A percentile compares a stretch with the other conserved stretches of the same genome.
Evolutionary conservation across 2,113 vertebrate species (phyloP).

Genomic region (Pseudorhombus dupliciocellatus): DNA sequence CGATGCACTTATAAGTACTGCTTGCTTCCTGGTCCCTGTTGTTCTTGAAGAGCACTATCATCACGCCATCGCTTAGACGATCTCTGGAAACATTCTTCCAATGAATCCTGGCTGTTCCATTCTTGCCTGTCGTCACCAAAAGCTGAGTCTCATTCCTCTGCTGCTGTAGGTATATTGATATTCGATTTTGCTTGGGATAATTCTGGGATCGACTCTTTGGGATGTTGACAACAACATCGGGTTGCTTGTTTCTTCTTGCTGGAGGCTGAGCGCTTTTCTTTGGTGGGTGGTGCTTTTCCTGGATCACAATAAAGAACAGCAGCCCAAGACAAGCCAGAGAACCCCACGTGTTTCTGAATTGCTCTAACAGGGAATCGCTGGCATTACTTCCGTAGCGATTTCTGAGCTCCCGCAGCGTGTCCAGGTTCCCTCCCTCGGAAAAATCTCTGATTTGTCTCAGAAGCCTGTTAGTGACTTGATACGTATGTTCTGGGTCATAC

Average conservation of each 20-base stretch:
- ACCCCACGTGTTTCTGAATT: slow-evolving; percentile 51
- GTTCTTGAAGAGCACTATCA: slow-evolving; percentile 34
- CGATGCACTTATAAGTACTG: slow-evolving; percentile 8
- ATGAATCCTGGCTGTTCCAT: slow-evolving; percentile 49
- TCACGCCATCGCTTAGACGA: slow-evolving; percentile 7
- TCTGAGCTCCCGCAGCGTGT: slow-evolving; percentile 35
- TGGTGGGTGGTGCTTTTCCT: slow-evolving; percentile 22
- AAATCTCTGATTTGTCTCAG: slow-evolving; percentile 59
- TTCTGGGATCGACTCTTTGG: not conserved
- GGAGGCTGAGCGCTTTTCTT: slow-evolving; percentile 6
- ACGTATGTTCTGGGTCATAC: slow-evolving; percentile 67
- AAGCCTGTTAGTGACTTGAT: slow-evolving; percentile 50
- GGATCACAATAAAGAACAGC: slow-evolving; percentile 59
- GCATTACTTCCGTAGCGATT: slow-evolving; percentile 32
- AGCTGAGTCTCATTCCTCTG: slow-evolving; percentile 3
- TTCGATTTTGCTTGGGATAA: not conserved
- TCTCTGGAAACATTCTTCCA: slow-evolving; percentile 30
- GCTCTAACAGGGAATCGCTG: slow-evolving; percentile 1
- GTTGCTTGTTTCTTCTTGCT: slow-evolving; percentile 1
- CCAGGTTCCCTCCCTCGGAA: slow-evolving; percentile 7
- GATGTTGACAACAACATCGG: slow-evolving; percentile 35
- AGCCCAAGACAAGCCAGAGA: slow-evolving; percentile 60
- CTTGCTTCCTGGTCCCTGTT: not conserved
- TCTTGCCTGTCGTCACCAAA: slow-evolving; percentile 25
- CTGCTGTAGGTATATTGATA: rapidly evolving